Evolutionary conservation across 2,113 vertebrate genomes (phyloP).

Genomic region (Lota lota): DNA sequence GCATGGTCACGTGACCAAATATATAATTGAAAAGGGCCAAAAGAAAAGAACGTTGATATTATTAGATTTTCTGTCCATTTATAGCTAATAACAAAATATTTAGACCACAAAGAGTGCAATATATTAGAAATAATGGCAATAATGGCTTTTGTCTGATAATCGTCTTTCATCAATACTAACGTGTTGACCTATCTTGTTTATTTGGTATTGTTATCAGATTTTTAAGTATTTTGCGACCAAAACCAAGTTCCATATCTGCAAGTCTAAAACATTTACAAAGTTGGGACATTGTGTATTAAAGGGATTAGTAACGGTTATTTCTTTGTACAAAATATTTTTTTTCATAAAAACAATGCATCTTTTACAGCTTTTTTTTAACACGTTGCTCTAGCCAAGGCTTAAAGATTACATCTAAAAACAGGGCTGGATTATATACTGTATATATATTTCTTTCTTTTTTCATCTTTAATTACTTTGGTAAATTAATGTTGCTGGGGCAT

Average conservation of each 20-base stretch:
- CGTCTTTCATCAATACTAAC: slow-evolving; percentile 8
- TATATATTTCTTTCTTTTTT: too few species aligned
- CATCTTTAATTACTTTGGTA: background rate
- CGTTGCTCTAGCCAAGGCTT: background rate
- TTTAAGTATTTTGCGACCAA: background rate
- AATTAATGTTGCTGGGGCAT: slow-evolving; percentile 21
- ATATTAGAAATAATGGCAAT: slow-evolving; percentile 26
- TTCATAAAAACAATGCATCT: background rate
- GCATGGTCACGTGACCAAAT: background rate
- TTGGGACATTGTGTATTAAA: background rate
- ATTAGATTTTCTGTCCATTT: too few species aligned
- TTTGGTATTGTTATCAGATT: too few species aligned
- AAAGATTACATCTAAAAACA: too few species aligned
- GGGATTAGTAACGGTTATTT: background rate
- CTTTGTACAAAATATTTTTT: background rate
- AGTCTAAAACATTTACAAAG: background rate
- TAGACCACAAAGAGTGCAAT: slow-evolving; percentile 52
- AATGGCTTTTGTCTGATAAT: slow-evolving; percentile 11
- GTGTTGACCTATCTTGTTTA: too few species aligned
- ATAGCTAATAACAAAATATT: slow-evolving; percentile 53
- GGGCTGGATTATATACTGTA: background rate
- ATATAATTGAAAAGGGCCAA: slow-evolving; percentile 11
- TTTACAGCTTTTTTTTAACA: background rate
- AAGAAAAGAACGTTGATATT: background rate
- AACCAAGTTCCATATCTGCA: too few species aligned